Conservation (phyloP, 2,113 vertebrate species). For the Haemorhous mexicanus region DNA sequence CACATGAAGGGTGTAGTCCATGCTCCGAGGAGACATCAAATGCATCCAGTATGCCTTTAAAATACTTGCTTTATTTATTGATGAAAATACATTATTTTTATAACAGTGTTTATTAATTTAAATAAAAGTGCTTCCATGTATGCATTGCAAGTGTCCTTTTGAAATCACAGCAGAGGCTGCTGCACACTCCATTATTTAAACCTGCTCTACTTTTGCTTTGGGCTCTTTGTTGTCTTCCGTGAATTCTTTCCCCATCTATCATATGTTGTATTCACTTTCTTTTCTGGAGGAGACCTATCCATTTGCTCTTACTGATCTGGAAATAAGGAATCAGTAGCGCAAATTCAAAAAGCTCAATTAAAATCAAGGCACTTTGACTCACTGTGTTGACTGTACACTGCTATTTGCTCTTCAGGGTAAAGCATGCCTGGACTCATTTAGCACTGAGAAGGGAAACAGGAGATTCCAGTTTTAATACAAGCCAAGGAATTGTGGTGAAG, state of each 20-base stretch:
- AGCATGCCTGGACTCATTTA: neutral
- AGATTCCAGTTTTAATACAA: neutral
- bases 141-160: neutral
- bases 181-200: constrained; percentile 34
- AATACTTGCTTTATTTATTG: constrained; percentile 24
- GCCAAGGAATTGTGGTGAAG: neutral
- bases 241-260: neutral
- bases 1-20: neutral
- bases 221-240: neutral
- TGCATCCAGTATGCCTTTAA: neutral
- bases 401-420: neutral
- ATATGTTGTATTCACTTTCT: neutral
- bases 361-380: neutral
- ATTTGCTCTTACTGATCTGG: neutral
- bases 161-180: neutral
- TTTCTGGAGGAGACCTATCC: neutral
- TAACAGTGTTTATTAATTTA: constrained; percentile 6
- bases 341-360: neutral
- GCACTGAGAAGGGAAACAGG: neutral
- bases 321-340: neutral
- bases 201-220: neutral
- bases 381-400: neutral
- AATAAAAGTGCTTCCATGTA: neutral
- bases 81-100: constrained; percentile 22
- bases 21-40: neutral